These are phyloP conservation scores for Emydocephalus ijimae DNA, from an alignment of 2,113 vertebrate species.

Conservation along the genomic window DNA sequence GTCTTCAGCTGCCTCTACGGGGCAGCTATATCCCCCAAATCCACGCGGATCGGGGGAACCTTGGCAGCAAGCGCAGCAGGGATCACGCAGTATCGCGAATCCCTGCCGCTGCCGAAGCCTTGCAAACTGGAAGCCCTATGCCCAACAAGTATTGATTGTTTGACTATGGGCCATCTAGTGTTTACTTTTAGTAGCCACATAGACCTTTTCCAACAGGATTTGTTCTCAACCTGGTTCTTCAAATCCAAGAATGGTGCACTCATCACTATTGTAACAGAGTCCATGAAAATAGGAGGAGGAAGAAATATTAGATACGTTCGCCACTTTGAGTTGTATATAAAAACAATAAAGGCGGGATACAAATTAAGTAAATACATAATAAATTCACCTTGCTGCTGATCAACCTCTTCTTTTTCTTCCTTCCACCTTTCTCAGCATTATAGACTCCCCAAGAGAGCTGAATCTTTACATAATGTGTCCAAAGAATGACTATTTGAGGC, in stretches of 20 bases:
- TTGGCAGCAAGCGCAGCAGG: too few species aligned
- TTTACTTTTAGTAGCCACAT: not conserved
- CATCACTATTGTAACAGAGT: not conserved
- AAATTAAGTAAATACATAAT: not conserved
- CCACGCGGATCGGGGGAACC: too few species aligned
- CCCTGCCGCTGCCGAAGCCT: too few species aligned
- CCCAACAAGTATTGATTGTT: not conserved
- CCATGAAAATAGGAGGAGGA: not conserved
- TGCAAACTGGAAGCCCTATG: too few species aligned
- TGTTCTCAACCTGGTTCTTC: not conserved
- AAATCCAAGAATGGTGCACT: not conserved
- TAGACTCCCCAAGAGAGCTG: not conserved
- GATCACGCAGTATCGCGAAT: too few species aligned
- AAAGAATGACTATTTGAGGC: not conserved
- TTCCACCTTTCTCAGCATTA: not conserved
- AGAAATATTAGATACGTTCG: not conserved
- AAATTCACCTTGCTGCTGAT: not conserved
- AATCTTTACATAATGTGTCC: not conserved
- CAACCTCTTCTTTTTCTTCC: not conserved
- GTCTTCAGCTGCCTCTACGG: too few species aligned
- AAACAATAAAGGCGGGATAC: not conserved
- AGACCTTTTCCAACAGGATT: not conserved
- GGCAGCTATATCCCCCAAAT: too few species aligned
- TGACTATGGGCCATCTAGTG: not conserved
- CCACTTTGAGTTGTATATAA: not conserved